Base-by-base conservation (phyloP, 2,113 vertebrate species). In the Dunckerocampus dactyliophorus region DNA sequence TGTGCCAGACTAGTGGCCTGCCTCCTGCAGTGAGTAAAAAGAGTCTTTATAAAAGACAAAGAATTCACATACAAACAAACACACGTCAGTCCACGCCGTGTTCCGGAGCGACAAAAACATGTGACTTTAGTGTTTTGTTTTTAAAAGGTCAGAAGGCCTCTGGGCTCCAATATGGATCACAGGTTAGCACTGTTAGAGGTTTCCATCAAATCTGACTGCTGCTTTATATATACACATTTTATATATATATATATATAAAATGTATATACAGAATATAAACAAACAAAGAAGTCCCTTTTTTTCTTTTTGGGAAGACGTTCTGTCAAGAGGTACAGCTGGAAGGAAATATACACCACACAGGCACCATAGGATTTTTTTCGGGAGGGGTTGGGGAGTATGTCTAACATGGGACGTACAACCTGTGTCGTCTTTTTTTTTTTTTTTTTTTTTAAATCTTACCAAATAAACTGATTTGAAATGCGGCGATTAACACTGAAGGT, bases 11-110 rank as follows among this genome's bases (percentile, higher is more conserved):
- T 89, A 91, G 92, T 92, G 91, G 88, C 88, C 82, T 88, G 85
- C 80, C 67, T 85, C 85, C 79, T 80, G 82, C 72, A 21, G 54
- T 7, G 28, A 59, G 28, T 60, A 47, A 34, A 28, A 61, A 91
- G 87, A 90, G 93, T 96, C 94, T 95, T 95, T 98, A 96, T 94
- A 95, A 98, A 98, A 98, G 94, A 96, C 92, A 94, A 82, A 87
- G 85, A 72, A 74, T 76, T 84, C 69, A 87, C 77, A 85, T 42
- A 84, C 84, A 87, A 83, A 85, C 81, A 84, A 37, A 50, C 20
- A 49, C n/a, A 51, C 47, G 31, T 62, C 47, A 50, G 16, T 48
- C 42, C 42, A 31, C 58, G 39, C 12, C 39, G 11, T 42, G 39
- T 42, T 42, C 39, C 39, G 11, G 37, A 17, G 8, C 21, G 3